These are phyloP conservation scores for Idaea dimidiata DNA, from an alignment of 2,888 invertebrate species.

Conservation along the genomic window DNA sequence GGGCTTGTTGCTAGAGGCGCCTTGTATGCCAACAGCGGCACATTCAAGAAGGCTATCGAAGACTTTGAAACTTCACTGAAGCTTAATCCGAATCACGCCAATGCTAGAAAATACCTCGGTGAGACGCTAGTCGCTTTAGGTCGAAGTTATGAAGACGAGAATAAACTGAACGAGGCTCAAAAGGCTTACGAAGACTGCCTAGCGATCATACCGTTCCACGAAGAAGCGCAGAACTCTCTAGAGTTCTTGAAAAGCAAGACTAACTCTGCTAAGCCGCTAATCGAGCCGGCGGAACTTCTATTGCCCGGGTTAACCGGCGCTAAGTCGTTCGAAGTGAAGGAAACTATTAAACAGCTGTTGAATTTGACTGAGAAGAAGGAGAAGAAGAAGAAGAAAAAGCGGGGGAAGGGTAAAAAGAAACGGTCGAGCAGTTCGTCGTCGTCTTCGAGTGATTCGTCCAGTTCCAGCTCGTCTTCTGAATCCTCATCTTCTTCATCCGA, in stretches of 20 bases:
- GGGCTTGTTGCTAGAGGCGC: slow-evolving; percentile 95
- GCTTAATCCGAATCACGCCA: slow-evolving; percentile 93
- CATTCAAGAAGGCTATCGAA: slow-evolving; percentile 95
- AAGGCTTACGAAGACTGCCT: slow-evolving; percentile 92
- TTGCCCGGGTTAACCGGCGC: slow-evolving; percentile 81
- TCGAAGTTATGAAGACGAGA: slow-evolving; percentile 92
- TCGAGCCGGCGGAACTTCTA: slow-evolving; percentile 82
- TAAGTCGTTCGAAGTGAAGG: slow-evolving; percentile 83
- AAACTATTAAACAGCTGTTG: slow-evolving; percentile 83
- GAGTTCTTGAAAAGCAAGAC: slow-evolving; percentile 89
- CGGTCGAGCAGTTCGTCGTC: slow-evolving; percentile 84
- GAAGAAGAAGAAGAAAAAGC: slow-evolving; percentile 84
- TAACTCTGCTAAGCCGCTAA: slow-evolving; percentile 79
- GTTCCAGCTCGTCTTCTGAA: slow-evolving; percentile 81
- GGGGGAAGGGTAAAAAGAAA: slow-evolving; percentile 84
- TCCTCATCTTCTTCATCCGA: slow-evolving; percentile 82
- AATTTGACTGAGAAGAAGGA: slow-evolving; percentile 83
- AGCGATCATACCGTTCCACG: slow-evolving; percentile 91
- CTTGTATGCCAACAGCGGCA: slow-evolving; percentile 95
- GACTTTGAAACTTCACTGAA: slow-evolving; percentile 96
- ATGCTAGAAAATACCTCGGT: slow-evolving; percentile 96
- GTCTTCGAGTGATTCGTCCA: slow-evolving; percentile 85
- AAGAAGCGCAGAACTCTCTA: slow-evolving; percentile 91
- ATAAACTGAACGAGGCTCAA: slow-evolving; percentile 90
- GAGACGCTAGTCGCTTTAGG: slow-evolving; percentile 95